These are phyloP conservation scores for Lophura nycthemera DNA, from an alignment of 2,113 vertebrate species.

Conservation along the genomic window DNA sequence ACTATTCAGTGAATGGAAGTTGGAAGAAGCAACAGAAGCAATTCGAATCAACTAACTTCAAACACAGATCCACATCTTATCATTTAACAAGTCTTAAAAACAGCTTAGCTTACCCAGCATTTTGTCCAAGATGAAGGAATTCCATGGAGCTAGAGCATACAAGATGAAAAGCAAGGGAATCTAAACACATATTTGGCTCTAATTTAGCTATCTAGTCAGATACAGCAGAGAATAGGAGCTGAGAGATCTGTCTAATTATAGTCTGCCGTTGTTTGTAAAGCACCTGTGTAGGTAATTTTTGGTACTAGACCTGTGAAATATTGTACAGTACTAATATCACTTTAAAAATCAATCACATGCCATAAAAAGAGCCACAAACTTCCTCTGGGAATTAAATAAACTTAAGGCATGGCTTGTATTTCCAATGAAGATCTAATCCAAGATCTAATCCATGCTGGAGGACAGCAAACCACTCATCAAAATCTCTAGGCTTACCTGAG, in stretches of 20 bases:
- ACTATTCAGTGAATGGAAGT: neutral
- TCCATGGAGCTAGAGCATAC: neutral
- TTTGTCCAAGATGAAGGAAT: neutral
- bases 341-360: neutral
- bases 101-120: neutral
- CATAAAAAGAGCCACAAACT: neutral
- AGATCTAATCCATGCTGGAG: neutral
- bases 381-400: neutral
- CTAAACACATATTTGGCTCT: neutral
- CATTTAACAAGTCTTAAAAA: neutral
- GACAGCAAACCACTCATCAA: neutral
- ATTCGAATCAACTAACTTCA: neutral
- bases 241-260: neutral
- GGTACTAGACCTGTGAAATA: neutral
- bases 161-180: neutral
- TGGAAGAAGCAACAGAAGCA: neutral
- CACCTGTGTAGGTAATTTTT: neutral
- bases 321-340: neutral
- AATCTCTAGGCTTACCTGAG: neutral
- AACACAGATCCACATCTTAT: neutral
- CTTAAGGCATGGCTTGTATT: neutral
- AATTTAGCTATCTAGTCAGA: neutral
- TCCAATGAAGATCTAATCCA: neutral
- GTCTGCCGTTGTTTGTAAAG: neutral
- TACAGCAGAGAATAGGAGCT: neutral